A percentile compares a stretch with the other conserved stretches of the same genome.
These are phyloP conservation scores for Gerris lacustris DNA, from an alignment of 2,888 invertebrate genomes.

Conservation along the genomic window DNA sequence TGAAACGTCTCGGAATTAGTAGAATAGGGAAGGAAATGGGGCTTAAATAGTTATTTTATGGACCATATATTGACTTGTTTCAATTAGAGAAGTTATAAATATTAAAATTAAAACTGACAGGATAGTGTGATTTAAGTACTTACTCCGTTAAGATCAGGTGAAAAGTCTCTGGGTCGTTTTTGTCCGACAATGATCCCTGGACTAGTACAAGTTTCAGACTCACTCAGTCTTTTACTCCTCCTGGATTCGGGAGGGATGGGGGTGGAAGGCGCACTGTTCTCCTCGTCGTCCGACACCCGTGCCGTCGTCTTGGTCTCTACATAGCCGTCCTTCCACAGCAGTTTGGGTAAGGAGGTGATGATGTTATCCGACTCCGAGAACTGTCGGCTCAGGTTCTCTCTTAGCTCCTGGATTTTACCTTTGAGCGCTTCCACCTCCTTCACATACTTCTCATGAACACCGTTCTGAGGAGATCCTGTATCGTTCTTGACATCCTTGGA, in stretches of 20 bases:
- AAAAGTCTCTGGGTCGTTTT: constrained; percentile 22
- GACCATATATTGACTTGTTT: too few relatives aligned
- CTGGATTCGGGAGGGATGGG: background rate
- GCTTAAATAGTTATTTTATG: too few relatives aligned
- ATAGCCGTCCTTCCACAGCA: background rate
- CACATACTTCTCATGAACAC: constrained; percentile 29
- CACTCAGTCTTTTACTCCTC: constrained; percentile 10
- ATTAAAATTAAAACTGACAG: too few relatives aligned
- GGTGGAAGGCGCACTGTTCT: constrained; percentile 13
- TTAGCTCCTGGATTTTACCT: constrained; percentile 28
- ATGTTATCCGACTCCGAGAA: constrained; percentile 10
- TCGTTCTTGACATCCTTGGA: background rate
- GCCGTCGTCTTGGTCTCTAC: constrained; percentile 9
- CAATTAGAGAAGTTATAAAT: too few relatives aligned
- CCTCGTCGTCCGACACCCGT: constrained; percentile 15
- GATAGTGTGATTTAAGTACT: too few relatives aligned
- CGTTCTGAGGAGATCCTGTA: background rate
- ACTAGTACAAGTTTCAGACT: constrained; percentile 13
- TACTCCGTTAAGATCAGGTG: constrained; percentile 12
- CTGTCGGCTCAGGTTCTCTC: constrained; percentile 20
- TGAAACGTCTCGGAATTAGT: too few relatives aligned
- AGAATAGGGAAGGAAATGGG: too few relatives aligned
- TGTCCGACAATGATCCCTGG: constrained; percentile 8
- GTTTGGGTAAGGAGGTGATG: background rate
- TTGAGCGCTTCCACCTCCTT: constrained; percentile 30